Conservation (phyloP, 1,140 invertebrate species). For the Drosophila prosaltans region DNA sequence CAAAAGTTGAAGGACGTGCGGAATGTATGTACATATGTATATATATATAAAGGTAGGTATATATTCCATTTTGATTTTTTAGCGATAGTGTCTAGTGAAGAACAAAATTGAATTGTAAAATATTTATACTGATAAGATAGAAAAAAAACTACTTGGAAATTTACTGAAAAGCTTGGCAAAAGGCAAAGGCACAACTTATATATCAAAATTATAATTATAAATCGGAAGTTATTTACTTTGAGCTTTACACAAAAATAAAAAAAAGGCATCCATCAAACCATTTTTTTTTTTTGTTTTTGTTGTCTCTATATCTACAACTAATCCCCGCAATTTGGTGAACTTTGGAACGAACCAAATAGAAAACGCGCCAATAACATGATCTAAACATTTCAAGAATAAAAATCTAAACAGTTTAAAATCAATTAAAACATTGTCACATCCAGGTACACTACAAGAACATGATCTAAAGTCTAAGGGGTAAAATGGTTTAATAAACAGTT, state of each 20-base stretch:
- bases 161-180: constrained; percentile 18
- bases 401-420: background rate
- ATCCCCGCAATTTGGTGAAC: constrained; percentile 37
- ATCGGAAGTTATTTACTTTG: constrained; percentile 61
- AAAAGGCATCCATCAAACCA: constrained; percentile 51
- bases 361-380: constrained; percentile 40
- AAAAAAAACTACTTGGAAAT: constrained; percentile 28
- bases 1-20: constrained; percentile 22
- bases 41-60: background rate
- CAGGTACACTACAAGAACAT: background rate
- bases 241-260: constrained; percentile 28
- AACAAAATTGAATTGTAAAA: constrained; percentile 19
- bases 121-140: constrained; percentile 46
- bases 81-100: constrained; percentile 1
- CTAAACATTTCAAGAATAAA: constrained; percentile 18
- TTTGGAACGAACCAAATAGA: constrained; percentile 40
- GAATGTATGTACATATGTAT: background rate
- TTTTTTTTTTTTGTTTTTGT: background rate
- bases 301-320: constrained; percentile 17
- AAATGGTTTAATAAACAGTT: background rate
- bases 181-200: constrained; percentile 32
- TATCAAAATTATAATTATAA: constrained; percentile 33
- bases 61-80: constrained; percentile 9
- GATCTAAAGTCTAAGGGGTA: background rate
- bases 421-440: background rate